phyloP scores from a whole-genome alignment of 2,113 vertebrate genomes.

The Barbus barbus region DNA sequence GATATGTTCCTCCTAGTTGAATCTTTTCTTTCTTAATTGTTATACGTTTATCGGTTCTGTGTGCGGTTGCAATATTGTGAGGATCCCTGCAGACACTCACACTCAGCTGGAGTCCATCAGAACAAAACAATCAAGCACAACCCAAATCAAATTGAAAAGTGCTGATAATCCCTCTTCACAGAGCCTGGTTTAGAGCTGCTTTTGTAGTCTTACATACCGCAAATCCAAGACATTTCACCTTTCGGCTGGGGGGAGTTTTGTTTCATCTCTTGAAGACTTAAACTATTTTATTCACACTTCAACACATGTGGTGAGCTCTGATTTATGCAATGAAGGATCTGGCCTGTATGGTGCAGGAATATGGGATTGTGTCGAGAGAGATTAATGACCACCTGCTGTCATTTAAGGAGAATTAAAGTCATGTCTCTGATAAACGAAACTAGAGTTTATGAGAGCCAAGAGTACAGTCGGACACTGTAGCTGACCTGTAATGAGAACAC shows the following conservation, averaged over 20 bases:
- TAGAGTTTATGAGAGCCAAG: background rate
- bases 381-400: slow-evolving; percentile 16
- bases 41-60: background rate
- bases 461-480: background rate
- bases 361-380: background rate
- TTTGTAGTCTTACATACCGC: slow-evolving; percentile 36
- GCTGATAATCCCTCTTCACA: slow-evolving; percentile 41
- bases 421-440: slow-evolving; percentile 8
- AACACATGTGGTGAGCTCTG: background rate
- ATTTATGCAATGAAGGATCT: background rate
- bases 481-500: background rate
- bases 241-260: background rate
- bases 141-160: background rate
- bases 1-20: background rate
- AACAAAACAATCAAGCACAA: slow-evolving; percentile 26
- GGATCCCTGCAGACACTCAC: background rate
- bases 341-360: background rate
- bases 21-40: background rate
- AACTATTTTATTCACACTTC: background rate
- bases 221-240: background rate
- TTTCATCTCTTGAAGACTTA: background rate
- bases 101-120: background rate
- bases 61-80: background rate
- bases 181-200: slow-evolving; percentile 44
- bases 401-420: slow-evolving; percentile 31